phyloP scores from a whole-genome alignment of 2,888 invertebrate species.

The Pycnomerus fuliginosus region DNA sequence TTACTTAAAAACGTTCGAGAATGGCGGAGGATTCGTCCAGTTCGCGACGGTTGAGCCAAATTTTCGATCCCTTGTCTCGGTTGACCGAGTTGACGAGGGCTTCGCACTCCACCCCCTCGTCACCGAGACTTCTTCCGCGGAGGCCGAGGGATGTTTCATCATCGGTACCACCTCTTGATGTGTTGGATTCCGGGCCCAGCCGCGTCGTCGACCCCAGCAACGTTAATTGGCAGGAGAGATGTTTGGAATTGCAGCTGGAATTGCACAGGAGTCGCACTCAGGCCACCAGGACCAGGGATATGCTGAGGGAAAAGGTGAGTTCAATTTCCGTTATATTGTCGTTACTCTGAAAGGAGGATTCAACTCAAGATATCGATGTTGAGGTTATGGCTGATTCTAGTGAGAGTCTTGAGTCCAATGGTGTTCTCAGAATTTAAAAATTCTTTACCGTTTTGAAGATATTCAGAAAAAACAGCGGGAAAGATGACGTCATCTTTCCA shows the following conservation, averaged over 20 bases:
- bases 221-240: constrained; percentile 87
- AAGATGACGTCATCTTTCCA: too few species aligned
- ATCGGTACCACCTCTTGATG: constrained; percentile 43
- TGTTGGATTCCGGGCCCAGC: constrained; percentile 52
- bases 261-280: constrained; percentile 83
- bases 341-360: too few species aligned
- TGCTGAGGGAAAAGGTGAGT: constrained; percentile 85
- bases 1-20: constrained; percentile 26
- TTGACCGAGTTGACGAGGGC: constrained; percentile 64
- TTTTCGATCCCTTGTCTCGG: constrained; percentile 77
- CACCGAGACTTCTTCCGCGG: constrained; percentile 70
- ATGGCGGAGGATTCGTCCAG: constrained; percentile 28
- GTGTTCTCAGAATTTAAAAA: too few species aligned
- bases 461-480: too few species aligned
- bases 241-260: constrained; percentile 81
- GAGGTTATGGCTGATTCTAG: too few species aligned
- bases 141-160: constrained; percentile 65
- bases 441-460: too few species aligned
- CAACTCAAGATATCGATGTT: too few species aligned
- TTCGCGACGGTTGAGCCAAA: constrained; percentile 74
- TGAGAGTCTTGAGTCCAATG: too few species aligned
- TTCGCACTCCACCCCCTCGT: constrained; percentile 68
- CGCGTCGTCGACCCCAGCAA: constrained; percentile 40
- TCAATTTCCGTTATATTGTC: too few species aligned
- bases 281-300: constrained; percentile 82